phyloP scores from a whole-genome alignment of 2,113 vertebrate species.

The Megaceryle maxima region DNA sequence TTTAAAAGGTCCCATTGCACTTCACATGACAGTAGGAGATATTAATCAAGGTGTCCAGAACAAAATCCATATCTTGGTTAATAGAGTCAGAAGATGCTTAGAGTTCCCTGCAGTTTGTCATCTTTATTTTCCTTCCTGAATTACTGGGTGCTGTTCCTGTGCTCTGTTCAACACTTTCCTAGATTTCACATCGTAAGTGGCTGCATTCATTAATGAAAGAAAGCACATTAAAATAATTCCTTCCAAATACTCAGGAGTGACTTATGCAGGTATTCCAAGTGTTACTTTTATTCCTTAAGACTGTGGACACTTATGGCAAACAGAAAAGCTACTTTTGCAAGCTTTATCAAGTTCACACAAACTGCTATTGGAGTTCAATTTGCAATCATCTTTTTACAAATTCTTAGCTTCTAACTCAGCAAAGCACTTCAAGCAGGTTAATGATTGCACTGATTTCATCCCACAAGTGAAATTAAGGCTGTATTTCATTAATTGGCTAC shows the following conservation, averaged over 20 bases:
- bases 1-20: slow-evolving; percentile 2
- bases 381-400: not conserved
- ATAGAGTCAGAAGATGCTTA: not conserved
- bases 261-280: not conserved
- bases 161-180: not conserved
- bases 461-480: slow-evolving; percentile 9
- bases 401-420: slow-evolving; percentile 1
- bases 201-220: not conserved
- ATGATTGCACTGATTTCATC: slow-evolving; percentile 33
- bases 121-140: slow-evolving; percentile 2
- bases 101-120: not conserved
- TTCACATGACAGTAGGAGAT: not conserved
- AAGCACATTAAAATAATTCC: not conserved
- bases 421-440: slow-evolving; percentile 43
- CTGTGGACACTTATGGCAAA: not conserved
- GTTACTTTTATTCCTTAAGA: not conserved
- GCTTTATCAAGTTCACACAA: not conserved
- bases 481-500: slow-evolving; percentile 5
- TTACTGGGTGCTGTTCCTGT: not conserved
- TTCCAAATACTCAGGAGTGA: not conserved
- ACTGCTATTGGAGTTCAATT: not conserved
- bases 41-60: slow-evolving; percentile 13
- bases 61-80: not conserved
- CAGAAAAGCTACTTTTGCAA: not conserved
- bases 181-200: not conserved